These are phyloP conservation scores for Ispidina picta DNA, from an alignment of 2,797 vertebrate genomes.

Conservation along the genomic window DNA sequence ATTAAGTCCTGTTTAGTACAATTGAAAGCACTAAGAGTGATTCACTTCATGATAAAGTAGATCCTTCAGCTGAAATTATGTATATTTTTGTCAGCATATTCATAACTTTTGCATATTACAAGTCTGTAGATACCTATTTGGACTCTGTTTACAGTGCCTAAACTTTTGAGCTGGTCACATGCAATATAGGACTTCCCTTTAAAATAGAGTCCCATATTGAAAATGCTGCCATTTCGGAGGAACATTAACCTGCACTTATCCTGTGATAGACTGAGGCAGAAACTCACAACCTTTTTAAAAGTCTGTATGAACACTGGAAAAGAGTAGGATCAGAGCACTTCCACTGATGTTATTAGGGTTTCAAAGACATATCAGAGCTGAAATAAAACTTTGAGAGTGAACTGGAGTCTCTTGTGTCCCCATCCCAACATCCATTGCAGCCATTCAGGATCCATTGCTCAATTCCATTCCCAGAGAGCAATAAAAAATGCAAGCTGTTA, in stretches of 20 bases:
- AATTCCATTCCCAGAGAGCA: background rate
- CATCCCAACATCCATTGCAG: background rate
- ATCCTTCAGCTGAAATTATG: background rate
- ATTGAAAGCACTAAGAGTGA: background rate
- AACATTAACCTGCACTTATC: background rate
- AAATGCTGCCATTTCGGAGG: background rate
- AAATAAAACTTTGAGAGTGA: background rate
- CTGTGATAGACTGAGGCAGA: background rate
- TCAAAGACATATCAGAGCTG: background rate
- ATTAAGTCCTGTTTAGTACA: background rate
- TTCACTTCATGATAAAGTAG: background rate
- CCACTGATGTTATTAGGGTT: background rate
- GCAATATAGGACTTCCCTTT: background rate
- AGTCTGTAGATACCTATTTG: background rate
- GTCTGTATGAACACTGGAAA: background rate
- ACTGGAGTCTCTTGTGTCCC: background rate
- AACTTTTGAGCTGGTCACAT: rapidly evolving
- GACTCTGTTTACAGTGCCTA: background rate
- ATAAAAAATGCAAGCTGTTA: background rate
- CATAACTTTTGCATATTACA: background rate
- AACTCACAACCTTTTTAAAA: background rate
- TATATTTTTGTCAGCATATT: background rate
- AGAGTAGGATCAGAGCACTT: background rate
- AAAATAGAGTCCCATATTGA: background rate
- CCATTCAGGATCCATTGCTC: background rate